Conservation (phyloP, 64 coral and sea anemone species). For the Dendronephthya gigantea region DNA sequence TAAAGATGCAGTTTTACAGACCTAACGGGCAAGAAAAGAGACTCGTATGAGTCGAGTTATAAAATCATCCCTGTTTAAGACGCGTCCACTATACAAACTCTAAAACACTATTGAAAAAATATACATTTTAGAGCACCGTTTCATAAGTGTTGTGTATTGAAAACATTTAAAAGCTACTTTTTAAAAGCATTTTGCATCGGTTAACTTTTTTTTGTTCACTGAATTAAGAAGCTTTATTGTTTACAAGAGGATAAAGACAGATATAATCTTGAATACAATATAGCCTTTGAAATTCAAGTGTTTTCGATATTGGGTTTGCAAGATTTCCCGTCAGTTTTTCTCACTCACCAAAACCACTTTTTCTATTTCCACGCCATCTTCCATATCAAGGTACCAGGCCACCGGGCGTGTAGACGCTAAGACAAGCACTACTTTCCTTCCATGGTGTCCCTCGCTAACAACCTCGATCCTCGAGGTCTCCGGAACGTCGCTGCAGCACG, state of each 20-base stretch:
- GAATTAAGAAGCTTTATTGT: too few relatives aligned
- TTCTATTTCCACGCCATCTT: not conserved
- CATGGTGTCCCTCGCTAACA: not conserved
- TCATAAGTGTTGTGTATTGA: too few relatives aligned
- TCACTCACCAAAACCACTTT: not conserved
- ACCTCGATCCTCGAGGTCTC: not conserved
- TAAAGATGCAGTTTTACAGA: not conserved
- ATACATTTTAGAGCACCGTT: too few relatives aligned
- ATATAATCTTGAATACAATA: too few relatives aligned
- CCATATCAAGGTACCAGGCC: slow-evolving; percentile 1
- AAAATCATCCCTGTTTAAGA: not conserved
- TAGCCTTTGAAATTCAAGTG: too few relatives aligned
- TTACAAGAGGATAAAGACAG: too few relatives aligned
- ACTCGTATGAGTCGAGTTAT: not conserved
- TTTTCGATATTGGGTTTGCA: too few relatives aligned
- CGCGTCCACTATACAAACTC: too few relatives aligned
- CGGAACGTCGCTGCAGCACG: not conserved
- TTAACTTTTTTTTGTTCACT: too few relatives aligned
- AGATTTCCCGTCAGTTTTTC: not conserved
- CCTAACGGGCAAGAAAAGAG: not conserved
- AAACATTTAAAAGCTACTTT: too few relatives aligned
- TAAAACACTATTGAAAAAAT: not conserved
- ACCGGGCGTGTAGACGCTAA: not conserved
- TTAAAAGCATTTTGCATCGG: too few relatives aligned
- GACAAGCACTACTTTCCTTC: not conserved